Evolutionary conservation across 1,140 invertebrate species (phyloP).

Genomic region (Macrosteles quadrilineatus): DNA sequence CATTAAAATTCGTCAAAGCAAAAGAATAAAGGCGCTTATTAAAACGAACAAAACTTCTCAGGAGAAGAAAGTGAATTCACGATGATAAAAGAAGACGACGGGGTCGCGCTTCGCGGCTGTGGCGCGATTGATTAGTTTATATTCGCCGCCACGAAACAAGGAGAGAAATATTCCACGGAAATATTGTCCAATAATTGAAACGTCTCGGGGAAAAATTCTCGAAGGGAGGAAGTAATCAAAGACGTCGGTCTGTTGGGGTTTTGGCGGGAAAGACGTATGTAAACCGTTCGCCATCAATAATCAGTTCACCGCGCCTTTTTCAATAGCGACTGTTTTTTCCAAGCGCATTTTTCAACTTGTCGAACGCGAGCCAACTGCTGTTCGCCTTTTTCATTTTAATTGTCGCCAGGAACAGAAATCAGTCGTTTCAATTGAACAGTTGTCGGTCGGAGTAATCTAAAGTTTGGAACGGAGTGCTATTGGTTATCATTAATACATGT

Average conservation of each 20-base stretch:
- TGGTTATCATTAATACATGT: slow-evolving; percentile 24
- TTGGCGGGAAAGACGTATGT: slow-evolving; percentile 18
- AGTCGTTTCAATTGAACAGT: slow-evolving; percentile 24
- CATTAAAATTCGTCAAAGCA: background rate
- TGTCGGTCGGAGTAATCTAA: slow-evolving; percentile 20
- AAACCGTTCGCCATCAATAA: slow-evolving; percentile 22
- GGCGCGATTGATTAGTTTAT: slow-evolving; percentile 20
- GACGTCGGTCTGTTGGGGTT: slow-evolving; percentile 21
- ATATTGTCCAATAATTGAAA: slow-evolving; percentile 27
- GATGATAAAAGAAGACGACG: slow-evolving; percentile 3
- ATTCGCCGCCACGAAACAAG: background rate
- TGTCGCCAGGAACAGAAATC: slow-evolving; percentile 1
- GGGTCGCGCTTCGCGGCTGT: background rate
- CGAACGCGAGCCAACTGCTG: slow-evolving; percentile 17
- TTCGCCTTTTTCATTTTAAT: slow-evolving; percentile 24
- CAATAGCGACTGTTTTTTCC: slow-evolving; percentile 16
- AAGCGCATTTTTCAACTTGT: slow-evolving; percentile 12
- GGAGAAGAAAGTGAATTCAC: background rate
- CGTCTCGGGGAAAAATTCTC: slow-evolving; percentile 11
- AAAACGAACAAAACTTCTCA: background rate
- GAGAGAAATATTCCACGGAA: slow-evolving; percentile 2
- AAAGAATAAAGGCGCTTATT: background rate
- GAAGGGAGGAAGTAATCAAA: slow-evolving; percentile 13
- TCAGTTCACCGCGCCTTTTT: slow-evolving; percentile 2
- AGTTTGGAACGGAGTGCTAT: slow-evolving; percentile 6